Conservation (phyloP, 2,888 invertebrate genomes). For the Flabesymbios commensalis region DNA sequence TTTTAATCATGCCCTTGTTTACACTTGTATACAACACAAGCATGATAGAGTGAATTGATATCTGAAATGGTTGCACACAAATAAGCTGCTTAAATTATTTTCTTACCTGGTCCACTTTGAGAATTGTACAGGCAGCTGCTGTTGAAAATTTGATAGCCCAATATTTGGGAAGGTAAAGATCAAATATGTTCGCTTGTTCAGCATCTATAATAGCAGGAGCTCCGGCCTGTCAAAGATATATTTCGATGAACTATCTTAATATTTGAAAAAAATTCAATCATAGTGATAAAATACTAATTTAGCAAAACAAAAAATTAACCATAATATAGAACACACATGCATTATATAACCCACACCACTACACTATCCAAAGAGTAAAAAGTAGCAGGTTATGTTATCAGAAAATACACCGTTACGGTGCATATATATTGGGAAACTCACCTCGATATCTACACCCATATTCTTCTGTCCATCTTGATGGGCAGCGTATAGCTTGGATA, state of each 20-base stretch:
- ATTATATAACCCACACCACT: too few relatives aligned
- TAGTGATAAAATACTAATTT: too few relatives aligned
- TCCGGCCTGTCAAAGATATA: conserved; percentile 63
- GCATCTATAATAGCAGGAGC: conserved; percentile 75
- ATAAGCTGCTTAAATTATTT: too few relatives aligned
- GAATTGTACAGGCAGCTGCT: conserved; percentile 86
- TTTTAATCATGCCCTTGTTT: too few relatives aligned
- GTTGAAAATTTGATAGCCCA: conserved; percentile 97
- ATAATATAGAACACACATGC: too few relatives aligned
- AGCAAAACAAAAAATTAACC: too few relatives aligned
- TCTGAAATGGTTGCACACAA: not conserved
- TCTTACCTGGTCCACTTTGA: conserved; percentile 83
- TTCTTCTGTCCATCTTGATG: conserved; percentile 85
- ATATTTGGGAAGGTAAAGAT: conserved; percentile 79
- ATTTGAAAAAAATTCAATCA: too few relatives aligned
- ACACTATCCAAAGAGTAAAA: not conserved
- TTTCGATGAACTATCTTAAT: too few relatives aligned
- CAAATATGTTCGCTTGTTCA: conserved; percentile 72
- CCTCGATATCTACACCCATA: conserved; percentile 86
- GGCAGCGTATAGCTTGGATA: conserved; percentile 89
- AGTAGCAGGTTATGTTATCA: not conserved
- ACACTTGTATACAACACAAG: too few relatives aligned
- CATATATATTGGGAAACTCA: conserved; percentile 40
- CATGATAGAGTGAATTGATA: too few relatives aligned
- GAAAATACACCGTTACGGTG: not conserved